Conservation (phyloP, 2,797 vertebrate species). For the Cuculus canorus region DNA sequence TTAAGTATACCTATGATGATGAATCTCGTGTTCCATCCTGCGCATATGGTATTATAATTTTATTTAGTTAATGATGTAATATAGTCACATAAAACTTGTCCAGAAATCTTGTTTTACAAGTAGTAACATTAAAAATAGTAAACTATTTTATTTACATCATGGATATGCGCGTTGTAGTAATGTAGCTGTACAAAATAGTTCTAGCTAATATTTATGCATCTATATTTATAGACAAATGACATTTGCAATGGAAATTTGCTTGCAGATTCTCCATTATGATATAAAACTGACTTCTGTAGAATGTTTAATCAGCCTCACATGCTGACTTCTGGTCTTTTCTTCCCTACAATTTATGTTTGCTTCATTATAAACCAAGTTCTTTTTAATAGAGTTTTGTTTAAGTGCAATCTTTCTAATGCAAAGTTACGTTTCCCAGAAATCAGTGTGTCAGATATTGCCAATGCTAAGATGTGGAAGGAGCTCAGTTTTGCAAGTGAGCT, state of each 20-base stretch:
- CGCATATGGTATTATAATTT: background rate
- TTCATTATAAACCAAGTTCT: background rate
- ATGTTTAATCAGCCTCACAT: slow-evolving; percentile 20
- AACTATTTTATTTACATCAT: background rate
- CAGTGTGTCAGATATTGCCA: background rate
- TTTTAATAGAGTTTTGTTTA: background rate
- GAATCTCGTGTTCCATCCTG: background rate
- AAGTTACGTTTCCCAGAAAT: background rate
- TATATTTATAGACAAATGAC: slow-evolving; percentile 37
- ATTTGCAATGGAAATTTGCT: slow-evolving; percentile 53
- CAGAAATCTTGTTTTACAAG: background rate
- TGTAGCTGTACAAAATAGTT: background rate
- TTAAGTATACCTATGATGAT: background rate
- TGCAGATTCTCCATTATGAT: background rate
- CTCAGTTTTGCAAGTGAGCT: background rate
- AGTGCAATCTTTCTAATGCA: background rate
- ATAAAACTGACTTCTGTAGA: slow-evolving; percentile 15
- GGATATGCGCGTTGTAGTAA: background rate
- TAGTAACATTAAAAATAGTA: slow-evolving; percentile 5
- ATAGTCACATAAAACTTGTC: background rate
- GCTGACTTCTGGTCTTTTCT: background rate
- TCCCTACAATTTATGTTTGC: background rate
- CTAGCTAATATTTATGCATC: slow-evolving; percentile 18
- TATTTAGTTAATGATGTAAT: background rate
- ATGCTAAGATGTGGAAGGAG: background rate